phyloP scores from a whole-genome alignment of 1,140 invertebrate species.

The Pogonomyrmex barbatus region DNA sequence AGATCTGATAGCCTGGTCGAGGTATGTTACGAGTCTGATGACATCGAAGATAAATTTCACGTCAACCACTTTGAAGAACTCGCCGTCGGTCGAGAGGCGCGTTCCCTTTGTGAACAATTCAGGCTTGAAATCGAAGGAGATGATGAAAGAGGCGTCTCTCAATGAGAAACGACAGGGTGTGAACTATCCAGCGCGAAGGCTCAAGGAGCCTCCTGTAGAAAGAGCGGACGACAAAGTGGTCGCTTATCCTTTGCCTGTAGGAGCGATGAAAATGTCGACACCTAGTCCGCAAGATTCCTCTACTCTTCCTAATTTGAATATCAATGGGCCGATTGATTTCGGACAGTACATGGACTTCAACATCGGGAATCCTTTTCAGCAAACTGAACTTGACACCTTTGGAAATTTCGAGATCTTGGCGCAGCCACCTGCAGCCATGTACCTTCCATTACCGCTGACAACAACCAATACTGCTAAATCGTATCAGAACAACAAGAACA shows the following conservation, averaged over 20 bases:
- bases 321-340: constrained; percentile 1
- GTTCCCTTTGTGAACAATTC: neutral
- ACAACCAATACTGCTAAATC: neutral
- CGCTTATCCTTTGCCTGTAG: constrained; percentile 37
- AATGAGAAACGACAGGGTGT: neutral
- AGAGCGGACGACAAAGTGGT: constrained; percentile 13
- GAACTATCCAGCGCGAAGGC: constrained; percentile 44
- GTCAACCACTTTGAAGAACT: constrained; percentile 61
- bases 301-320: neutral
- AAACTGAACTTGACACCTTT: neutral
- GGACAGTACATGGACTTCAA: neutral
- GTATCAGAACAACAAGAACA: constrained; percentile 35
- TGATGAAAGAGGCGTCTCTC: neutral
- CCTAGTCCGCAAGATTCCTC: neutral
- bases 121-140: neutral
- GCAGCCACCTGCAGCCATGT: constrained; percentile 24
- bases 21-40: constrained; percentile 82
- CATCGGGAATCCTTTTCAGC: neutral
- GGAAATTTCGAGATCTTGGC: neutral
- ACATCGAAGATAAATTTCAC: constrained; percentile 82
- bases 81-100: constrained; percentile 4
- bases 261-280: neutral
- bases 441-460: constrained; percentile 45
- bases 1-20: constrained; percentile 81
- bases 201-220: constrained; percentile 2